Conservation (phyloP, 2,888 invertebrate genomes). For the Plagodis pulveraria region DNA sequence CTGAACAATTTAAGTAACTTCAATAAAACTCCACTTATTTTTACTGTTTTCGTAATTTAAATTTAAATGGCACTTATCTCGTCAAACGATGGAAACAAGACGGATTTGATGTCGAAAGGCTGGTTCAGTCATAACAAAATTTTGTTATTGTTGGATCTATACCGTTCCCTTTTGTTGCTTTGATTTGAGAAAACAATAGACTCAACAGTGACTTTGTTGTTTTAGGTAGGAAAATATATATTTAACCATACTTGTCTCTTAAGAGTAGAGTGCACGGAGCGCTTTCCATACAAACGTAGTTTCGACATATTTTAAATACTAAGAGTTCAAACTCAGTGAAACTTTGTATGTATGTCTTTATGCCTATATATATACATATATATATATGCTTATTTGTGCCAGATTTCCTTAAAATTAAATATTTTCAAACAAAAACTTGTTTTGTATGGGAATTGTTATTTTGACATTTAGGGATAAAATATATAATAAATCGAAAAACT, state of each 20-base stretch:
- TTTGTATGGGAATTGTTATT: too few relatives aligned
- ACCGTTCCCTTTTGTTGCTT: constrained; percentile 11
- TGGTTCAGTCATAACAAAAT: constrained; percentile 14
- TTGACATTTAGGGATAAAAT: too few relatives aligned
- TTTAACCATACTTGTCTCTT: neutral
- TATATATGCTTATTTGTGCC: too few relatives aligned
- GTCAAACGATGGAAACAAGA: constrained; percentile 27
- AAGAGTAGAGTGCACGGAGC: too few relatives aligned
- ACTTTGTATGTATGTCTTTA: too few relatives aligned
- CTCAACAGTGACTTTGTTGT: neutral
- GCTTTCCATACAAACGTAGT: too few relatives aligned
- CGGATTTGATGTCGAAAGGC: constrained; percentile 12
- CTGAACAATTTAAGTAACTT: constrained; percentile 21
- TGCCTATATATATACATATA: too few relatives aligned
- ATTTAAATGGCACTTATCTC: constrained; percentile 34
- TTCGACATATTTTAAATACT: too few relatives aligned
- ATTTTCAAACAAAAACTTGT: too few relatives aligned
- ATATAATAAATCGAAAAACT: too few relatives aligned
- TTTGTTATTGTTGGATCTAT: constrained; percentile 15
- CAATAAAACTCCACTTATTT: constrained; percentile 33
- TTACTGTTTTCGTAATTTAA: constrained; percentile 30
- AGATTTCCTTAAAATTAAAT: too few relatives aligned
- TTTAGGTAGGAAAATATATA: constrained; percentile 4
- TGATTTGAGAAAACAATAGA: constrained; percentile 20
- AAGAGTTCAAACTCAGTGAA: too few relatives aligned